phyloP scores from a whole-genome alignment of 2,113 vertebrate species.

The Nesoenas mayeri region DNA sequence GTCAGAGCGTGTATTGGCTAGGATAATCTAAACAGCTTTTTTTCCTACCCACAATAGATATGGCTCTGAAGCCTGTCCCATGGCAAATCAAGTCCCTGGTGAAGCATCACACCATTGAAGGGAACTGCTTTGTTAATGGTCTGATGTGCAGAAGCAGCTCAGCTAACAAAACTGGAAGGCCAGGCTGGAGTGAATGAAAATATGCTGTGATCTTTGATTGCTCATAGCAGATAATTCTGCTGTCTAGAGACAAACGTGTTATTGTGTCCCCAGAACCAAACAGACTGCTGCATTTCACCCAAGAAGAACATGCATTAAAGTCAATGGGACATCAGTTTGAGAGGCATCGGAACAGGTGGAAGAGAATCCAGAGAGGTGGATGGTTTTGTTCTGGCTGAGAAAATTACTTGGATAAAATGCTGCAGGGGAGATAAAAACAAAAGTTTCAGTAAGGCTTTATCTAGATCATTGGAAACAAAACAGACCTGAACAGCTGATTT shows the following conservation, averaged over 20 bases:
- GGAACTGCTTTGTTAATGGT: neutral
- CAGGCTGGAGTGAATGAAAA: neutral
- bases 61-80: neutral
- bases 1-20: neutral
- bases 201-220: neutral
- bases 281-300: neutral
- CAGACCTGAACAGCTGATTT: neutral
- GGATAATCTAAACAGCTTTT: neutral
- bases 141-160: neutral
- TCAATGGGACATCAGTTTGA: accelerated
- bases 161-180: neutral
- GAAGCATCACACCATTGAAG: neutral
- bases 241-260: neutral
- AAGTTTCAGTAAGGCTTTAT: neutral
- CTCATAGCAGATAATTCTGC: neutral
- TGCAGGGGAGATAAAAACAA: neutral
- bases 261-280: neutral
- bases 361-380: neutral
- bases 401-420: neutral
- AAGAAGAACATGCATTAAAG: neutral
- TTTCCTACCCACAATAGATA: neutral
- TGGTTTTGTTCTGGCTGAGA: neutral
- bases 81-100: neutral
- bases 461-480: neutral
- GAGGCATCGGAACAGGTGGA: neutral